Conservation (phyloP, 1,140 invertebrate genomes). For the Plutomurus gul region DNA sequence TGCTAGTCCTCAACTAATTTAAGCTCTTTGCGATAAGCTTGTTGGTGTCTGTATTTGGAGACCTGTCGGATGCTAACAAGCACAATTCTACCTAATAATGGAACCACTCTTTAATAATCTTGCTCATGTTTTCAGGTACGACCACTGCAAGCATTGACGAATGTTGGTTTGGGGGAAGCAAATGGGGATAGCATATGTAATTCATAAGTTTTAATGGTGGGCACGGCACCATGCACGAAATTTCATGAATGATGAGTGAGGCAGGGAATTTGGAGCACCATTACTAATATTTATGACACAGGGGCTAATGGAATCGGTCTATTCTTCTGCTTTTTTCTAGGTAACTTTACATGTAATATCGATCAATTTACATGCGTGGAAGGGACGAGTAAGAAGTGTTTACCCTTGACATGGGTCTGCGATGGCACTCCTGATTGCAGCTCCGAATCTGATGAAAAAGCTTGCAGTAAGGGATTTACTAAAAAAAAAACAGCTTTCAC, state of each 20-base stretch:
- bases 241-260: too few relatives aligned
- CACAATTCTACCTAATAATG: too few relatives aligned
- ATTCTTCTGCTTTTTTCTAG: slow-evolving; percentile 60
- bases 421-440: slow-evolving; percentile 84
- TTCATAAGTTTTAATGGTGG: neutral
- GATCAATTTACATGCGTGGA: slow-evolving; percentile 82
- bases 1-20: too few relatives aligned
- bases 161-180: too few relatives aligned
- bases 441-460: slow-evolving; percentile 84
- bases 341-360: slow-evolving; percentile 75
- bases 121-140: too few relatives aligned
- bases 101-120: too few relatives aligned
- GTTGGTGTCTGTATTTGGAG: too few relatives aligned
- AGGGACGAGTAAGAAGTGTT: slow-evolving; percentile 76
- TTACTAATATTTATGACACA: neutral
- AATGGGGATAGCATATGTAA: neutral
- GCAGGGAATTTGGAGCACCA: too few relatives aligned
- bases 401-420: slow-evolving; percentile 89
- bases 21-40: too few relatives aligned
- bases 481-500: slow-evolving; percentile 21
- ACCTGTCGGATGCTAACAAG: too few relatives aligned
- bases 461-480: slow-evolving; percentile 80
- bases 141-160: too few relatives aligned
- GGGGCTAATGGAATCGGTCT: neutral
- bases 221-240: too few relatives aligned